phyloP scores from a whole-genome alignment of 2,113 vertebrate species.

The Capreolus pygargus region DNA sequence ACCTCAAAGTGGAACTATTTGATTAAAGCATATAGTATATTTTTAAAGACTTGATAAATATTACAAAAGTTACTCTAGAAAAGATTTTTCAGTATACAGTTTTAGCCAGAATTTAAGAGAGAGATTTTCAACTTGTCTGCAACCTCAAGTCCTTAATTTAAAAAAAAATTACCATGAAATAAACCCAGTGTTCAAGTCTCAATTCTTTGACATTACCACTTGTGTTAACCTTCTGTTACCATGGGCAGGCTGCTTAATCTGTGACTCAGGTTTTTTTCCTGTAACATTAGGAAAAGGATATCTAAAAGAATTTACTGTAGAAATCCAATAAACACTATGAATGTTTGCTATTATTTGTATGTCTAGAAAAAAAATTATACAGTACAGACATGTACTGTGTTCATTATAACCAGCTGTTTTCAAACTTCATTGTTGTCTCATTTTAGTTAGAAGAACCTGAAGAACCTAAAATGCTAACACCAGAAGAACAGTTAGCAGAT shows the following conservation, averaged over 20 bases:
- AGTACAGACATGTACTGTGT: not conserved
- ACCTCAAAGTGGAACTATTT: not conserved
- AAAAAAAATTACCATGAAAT: not conserved
- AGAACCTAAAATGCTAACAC: constrained; percentile 81
- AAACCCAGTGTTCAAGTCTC: not conserved
- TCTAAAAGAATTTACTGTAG: not conserved
- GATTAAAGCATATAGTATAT: not conserved
- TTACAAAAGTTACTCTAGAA: constrained; percentile 4
- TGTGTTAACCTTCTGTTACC: not conserved
- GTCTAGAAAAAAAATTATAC: not conserved
- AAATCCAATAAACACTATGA: not conserved
- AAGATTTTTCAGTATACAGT: not conserved
- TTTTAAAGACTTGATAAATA: not conserved
- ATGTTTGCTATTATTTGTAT: not conserved
- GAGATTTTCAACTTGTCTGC: not conserved
- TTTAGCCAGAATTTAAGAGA: not conserved
- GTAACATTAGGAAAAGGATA: not conserved
- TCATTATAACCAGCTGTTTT: not conserved
- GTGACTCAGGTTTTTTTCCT: not conserved
- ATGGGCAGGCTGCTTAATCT: not conserved
- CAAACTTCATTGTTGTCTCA: constrained; percentile 22
- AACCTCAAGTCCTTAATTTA: not conserved
- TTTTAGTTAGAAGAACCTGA: constrained; percentile 84
- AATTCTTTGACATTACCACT: not conserved
- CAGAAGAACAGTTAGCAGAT: constrained; percentile 91